phyloP scores from a whole-genome alignment of 2,113 vertebrate genomes.

The Platichthys flesus region DNA sequence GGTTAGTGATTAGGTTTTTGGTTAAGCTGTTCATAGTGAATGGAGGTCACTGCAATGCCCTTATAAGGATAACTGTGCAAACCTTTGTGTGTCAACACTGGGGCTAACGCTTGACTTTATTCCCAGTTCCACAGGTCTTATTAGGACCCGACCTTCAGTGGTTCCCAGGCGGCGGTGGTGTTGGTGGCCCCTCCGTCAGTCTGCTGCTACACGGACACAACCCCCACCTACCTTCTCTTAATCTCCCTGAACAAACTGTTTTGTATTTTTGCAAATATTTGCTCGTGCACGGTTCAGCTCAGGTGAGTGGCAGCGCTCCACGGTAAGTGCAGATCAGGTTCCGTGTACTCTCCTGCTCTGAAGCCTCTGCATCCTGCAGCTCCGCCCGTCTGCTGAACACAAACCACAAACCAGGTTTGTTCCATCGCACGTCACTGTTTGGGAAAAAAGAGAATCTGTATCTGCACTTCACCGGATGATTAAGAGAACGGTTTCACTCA shows the following conservation, averaged over 20 bases:
- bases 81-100: not conserved
- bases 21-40: too few species aligned
- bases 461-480: slow-evolving; percentile 11
- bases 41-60: too few species aligned
- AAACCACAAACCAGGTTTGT: slow-evolving; percentile 46
- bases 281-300: not conserved
- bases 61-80: too few species aligned
- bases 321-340: not conserved
- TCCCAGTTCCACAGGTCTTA: slow-evolving; percentile 7
- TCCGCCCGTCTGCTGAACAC: slow-evolving; percentile 29
- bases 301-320: not conserved
- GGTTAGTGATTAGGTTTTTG: too few species aligned
- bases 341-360: slow-evolving; percentile 21
- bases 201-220: not conserved
- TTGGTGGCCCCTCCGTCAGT: too few species aligned
- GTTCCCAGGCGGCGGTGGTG: not conserved
- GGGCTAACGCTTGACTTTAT: not conserved
- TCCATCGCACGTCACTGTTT: slow-evolving; percentile 26
- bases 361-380: slow-evolving; percentile 29
- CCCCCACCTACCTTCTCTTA: not conserved
- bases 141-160: slow-evolving; percentile 6
- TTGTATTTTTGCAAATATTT: not conserved
- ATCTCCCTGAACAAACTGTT: not conserved
- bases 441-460: slow-evolving; percentile 23
- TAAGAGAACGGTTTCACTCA: slow-evolving; percentile 9